phyloP scores from a whole-genome alignment of 53 echinoderm and acorn worm species.

The Astropecten irregularis region DNA sequence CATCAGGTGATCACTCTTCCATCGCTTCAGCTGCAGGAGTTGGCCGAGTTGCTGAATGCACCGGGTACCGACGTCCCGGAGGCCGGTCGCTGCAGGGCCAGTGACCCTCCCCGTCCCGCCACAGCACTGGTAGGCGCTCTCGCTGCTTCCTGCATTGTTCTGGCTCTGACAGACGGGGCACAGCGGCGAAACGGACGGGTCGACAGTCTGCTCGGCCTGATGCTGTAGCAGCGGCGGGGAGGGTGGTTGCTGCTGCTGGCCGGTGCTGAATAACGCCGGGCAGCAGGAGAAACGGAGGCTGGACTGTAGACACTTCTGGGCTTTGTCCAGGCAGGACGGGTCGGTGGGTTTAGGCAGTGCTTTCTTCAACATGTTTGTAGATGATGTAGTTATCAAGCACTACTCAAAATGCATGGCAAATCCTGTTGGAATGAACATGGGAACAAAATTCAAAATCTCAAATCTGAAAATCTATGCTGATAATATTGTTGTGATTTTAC shows the following conservation, averaged over 20 bases:
- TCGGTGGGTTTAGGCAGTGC: not conserved
- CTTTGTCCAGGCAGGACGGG: not conserved
- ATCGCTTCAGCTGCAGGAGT: slow-evolving; percentile 79
- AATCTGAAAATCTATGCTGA: too few relatives aligned
- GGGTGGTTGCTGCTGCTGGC: not conserved
- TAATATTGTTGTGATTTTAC: too few relatives aligned
- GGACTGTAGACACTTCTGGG: slow-evolving; percentile 13
- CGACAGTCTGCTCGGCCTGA: not conserved
- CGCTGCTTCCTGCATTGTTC: too few relatives aligned
- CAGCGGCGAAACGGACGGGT: too few relatives aligned
- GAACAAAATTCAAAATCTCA: too few relatives aligned
- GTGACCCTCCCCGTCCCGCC: not conserved
- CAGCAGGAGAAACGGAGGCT: not conserved
- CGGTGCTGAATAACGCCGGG: not conserved
- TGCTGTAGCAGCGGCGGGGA: not conserved
- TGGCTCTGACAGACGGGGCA: not conserved
- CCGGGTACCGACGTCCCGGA: not conserved
- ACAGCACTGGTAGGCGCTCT: not conserved
- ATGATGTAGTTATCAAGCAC: too few relatives aligned
- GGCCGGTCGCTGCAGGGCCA: not conserved
- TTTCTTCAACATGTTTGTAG: slow-evolving; percentile 10
- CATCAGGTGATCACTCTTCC: slow-evolving; percentile 82
- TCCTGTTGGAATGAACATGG: too few relatives aligned
- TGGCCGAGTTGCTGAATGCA: slow-evolving; percentile 56
- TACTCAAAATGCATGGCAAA: too few relatives aligned